Percentiles rank a stretch among this genome's conserved stretches.
Evolutionary conservation across 2,113 vertebrate genomes (phyloP).

Genomic region (Cyprinodon variegatus): DNA sequence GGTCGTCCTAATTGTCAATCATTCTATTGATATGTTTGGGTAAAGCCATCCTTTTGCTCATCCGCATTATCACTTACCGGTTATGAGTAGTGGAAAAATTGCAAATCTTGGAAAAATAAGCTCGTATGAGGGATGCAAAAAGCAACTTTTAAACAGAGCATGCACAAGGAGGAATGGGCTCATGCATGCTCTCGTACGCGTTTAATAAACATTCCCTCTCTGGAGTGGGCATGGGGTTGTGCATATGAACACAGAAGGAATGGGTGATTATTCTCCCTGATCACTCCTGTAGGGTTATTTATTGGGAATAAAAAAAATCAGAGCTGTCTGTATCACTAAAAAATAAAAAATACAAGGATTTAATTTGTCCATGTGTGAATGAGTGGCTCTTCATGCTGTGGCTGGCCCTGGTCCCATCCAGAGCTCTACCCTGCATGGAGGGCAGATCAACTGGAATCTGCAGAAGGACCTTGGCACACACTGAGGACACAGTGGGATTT

Average conservation of each 20-base stretch:
- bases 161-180: no score
- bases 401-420: slow-evolving; percentile 4
- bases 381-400: slow-evolving; percentile 16
- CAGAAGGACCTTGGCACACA: slow-evolving; percentile 34
- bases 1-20: no score
- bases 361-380: not conserved
- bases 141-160: no score
- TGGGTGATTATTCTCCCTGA: not conserved
- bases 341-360: not conserved
- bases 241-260: not conserved
- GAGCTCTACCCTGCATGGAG: not conserved
- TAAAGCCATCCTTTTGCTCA: no score
- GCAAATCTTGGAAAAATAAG: no score
- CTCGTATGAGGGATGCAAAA: no score
- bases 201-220: no score
- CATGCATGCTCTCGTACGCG: no score
- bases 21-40: no score
- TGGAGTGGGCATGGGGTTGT: no score
- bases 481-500: slow-evolving; percentile 51
- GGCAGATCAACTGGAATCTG: slow-evolving; percentile 40
- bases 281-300: not conserved
- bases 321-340: not conserved
- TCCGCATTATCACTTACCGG: no score
- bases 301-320: slow-evolving; percentile 27
- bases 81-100: no score